These are phyloP conservation scores for Nymphalis urticae DNA, from an alignment of 2,888 invertebrate genomes.

Conservation along the genomic window DNA sequence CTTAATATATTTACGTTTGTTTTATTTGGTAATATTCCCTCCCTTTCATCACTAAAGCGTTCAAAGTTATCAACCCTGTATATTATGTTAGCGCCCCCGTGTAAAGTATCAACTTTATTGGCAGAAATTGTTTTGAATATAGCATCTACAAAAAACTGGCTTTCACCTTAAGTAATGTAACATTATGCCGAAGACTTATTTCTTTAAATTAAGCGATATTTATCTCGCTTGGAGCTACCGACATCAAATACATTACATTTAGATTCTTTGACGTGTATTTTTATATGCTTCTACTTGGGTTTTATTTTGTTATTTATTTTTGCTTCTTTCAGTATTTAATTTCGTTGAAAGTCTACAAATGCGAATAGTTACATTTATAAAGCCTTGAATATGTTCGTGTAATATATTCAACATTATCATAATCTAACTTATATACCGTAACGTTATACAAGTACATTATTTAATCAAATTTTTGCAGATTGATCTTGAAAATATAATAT, in stretches of 20 bases:
- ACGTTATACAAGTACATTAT: background rate
- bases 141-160: conserved; percentile 21
- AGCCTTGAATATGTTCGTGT: background rate
- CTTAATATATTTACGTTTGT: conserved; percentile 1
- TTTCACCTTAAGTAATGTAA: conserved; percentile 13
- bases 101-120: conserved; percentile 34
- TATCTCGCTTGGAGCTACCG: conserved; percentile 20
- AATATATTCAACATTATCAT: background rate
- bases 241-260: conserved; percentile 23
- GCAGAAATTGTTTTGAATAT: conserved; percentile 37
- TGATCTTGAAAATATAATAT: background rate
- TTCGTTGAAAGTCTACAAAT: conserved; percentile 6
- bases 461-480: background rate
- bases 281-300: conserved; percentile 9
- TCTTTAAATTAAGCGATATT: conserved; percentile 25
- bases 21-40: conserved; percentile 6
- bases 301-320: conserved; percentile 10
- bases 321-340: conserved; percentile 4
- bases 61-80: conserved; percentile 42
- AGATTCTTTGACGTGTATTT: conserved; percentile 21
- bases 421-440: background rate
- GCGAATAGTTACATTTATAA: background rate
- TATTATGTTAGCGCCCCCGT: conserved; percentile 34
- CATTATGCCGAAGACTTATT: conserved; percentile 14
- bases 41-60: conserved; percentile 28